phyloP scores from a whole-genome alignment of 2,888 invertebrate genomes.

The Cantharis rustica region DNA sequence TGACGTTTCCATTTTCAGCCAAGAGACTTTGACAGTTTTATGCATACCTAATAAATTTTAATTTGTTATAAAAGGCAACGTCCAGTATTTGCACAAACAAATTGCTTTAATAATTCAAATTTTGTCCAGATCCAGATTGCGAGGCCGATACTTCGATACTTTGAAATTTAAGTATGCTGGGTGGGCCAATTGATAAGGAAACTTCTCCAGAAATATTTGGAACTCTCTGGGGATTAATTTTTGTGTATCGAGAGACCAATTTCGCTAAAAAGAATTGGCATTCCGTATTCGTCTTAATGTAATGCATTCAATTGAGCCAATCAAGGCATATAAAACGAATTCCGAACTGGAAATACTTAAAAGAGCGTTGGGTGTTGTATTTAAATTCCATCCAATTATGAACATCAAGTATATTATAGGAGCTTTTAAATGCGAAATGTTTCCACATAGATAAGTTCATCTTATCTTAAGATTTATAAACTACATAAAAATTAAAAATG shows the following conservation, averaged over 20 bases:
- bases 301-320: not conserved
- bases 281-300: not conserved
- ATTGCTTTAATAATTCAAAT: not conserved
- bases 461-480: not conserved
- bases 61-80: not conserved
- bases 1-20: not conserved
- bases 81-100: not conserved
- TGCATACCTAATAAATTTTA: not conserved
- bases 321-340: not conserved
- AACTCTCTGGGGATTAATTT: not conserved
- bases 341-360: not conserved
- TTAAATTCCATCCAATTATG: not conserved
- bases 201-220: not conserved
- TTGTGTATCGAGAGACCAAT: not conserved
- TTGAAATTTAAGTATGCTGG: not conserved
- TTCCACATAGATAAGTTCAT: not conserved
- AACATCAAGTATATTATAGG: not conserved
- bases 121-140: not conserved
- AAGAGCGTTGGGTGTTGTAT: not conserved
- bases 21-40: not conserved
- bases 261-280: not conserved
- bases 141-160: no score
- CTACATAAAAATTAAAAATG: not conserved
- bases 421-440: not conserved
- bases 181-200: not conserved